phyloP scores from a whole-genome alignment of 2,888 invertebrate genomes.

The Cephus nigrinus region DNA sequence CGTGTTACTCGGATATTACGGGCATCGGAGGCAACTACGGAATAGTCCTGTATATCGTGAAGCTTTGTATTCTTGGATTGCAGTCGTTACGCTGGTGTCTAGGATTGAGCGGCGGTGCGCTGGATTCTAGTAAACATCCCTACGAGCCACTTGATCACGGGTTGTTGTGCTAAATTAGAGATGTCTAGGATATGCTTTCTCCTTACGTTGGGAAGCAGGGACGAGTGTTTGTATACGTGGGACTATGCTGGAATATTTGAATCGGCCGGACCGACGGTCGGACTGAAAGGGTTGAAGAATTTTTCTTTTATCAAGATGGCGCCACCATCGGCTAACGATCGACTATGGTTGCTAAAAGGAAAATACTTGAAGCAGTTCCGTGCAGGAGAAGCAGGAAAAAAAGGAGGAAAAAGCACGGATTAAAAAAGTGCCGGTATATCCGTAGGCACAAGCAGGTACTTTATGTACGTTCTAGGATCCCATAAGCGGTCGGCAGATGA shows the following conservation, averaged over 20 bases:
- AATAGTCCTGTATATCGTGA: not conserved
- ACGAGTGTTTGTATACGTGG: not conserved
- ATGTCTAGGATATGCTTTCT: not conserved
- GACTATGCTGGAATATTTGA: not conserved
- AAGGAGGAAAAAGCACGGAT: not conserved
- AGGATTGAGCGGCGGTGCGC: not conserved
- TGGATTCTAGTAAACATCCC: not conserved
- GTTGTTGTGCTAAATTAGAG: not conserved
- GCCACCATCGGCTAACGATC: no score
- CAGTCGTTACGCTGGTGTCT: not conserved
- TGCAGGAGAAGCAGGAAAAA: not conserved
- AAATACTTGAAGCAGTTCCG: not conserved
- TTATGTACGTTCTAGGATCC: not conserved
- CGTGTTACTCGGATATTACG: not conserved
- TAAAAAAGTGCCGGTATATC: not conserved
- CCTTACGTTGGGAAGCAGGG: not conserved
- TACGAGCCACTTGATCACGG: not conserved
- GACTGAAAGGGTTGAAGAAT: no score
- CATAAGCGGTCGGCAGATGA: not conserved
- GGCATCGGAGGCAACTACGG: not conserved
- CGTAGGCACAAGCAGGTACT: not conserved
- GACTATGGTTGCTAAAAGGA: not conserved
- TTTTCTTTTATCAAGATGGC: no score
- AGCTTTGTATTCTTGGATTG: not conserved
- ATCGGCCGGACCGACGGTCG: not conserved